A percentile compares a stretch with the other conserved stretches of the same genome.
Evolutionary conservation across 1,140 invertebrate genomes (phyloP).

Genomic region (Artemia franciscana): DNA sequence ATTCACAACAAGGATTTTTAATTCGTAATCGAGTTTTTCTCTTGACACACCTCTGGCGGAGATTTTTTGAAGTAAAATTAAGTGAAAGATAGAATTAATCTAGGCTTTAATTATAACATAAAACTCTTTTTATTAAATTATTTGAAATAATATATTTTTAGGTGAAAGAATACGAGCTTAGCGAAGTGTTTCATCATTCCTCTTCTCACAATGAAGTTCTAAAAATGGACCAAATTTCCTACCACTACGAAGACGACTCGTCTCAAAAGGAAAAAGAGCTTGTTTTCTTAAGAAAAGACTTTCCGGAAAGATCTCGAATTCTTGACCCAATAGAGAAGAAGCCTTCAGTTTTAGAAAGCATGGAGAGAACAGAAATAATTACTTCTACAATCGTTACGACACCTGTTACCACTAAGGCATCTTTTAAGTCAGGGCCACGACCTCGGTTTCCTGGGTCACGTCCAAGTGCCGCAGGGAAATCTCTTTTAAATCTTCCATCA

Average conservation of each 20-base stretch:
- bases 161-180: slow-evolving; percentile 62
- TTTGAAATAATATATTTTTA: too few species aligned
- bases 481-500: neutral
- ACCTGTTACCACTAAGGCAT: neutral
- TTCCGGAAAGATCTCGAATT: neutral
- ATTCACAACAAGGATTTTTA: too few species aligned
- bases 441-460: neutral
- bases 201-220: slow-evolving; percentile 5
- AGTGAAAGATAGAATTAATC: too few species aligned
- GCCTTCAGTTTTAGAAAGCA: too few species aligned
- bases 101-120: too few species aligned
- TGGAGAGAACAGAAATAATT: neutral
- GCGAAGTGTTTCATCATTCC: slow-evolving; percentile 52
- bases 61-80: too few species aligned
- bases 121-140: too few species aligned
- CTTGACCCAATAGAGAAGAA: neutral
- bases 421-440: neutral
- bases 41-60: too few species aligned
- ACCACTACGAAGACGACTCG: slow-evolving; percentile 3
- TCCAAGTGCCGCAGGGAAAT: neutral
- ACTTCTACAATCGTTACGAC: neutral
- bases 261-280: neutral
- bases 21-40: too few species aligned
- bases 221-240: slow-evolving; percentile 7
- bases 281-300: neutral